phyloP scores from a whole-genome alignment of 1,140 invertebrate species.

The Drosophila suzukii region DNA sequence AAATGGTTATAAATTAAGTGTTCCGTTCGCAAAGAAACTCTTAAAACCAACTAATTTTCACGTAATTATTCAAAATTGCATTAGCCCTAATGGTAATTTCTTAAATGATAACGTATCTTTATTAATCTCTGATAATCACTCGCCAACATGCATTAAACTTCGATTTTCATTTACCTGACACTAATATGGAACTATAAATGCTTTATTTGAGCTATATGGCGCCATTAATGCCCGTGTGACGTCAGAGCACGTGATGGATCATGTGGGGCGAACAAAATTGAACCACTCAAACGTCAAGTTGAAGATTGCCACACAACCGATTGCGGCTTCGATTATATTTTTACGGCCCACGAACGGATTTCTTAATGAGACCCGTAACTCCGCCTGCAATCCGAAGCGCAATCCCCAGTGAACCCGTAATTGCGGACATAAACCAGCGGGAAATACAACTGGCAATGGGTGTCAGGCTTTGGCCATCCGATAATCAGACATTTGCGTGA shows the following conservation, averaged over 20 bases:
- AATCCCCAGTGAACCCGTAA: constrained; percentile 33
- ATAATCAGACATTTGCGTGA: constrained; percentile 50
- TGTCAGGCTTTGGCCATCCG: constrained; percentile 19
- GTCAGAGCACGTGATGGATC: constrained; percentile 80
- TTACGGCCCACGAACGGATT: constrained; percentile 67
- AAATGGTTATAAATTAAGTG: constrained; percentile 55
- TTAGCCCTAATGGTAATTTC: constrained; percentile 66
- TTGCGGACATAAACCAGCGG: constrained; percentile 31
- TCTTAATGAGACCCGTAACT: constrained; percentile 67
- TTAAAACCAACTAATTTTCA: not conserved
- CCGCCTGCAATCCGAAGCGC: constrained; percentile 12
- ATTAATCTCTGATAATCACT: constrained; percentile 73
- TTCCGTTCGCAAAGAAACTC: not conserved
- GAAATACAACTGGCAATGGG: constrained; percentile 3
- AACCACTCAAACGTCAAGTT: constrained; percentile 39
- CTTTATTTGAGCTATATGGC: constrained; percentile 14
- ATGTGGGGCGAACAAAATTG: constrained; percentile 44
- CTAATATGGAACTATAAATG: constrained; percentile 43
- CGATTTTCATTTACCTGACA: constrained; percentile 39
- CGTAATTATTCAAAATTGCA: constrained; percentile 59
- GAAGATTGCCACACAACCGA: constrained; percentile 54
- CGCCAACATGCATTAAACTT: constrained; percentile 36
- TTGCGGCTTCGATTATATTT: constrained; percentile 72
- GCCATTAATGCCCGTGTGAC: constrained; percentile 47
- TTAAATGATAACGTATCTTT: constrained; percentile 69